A percentile compares a stretch with the other conserved stretches of the same genome.
These are phyloP conservation scores for Catagonus wagneri DNA, from an alignment of 2,113 vertebrate species.

Conservation along the genomic window DNA sequence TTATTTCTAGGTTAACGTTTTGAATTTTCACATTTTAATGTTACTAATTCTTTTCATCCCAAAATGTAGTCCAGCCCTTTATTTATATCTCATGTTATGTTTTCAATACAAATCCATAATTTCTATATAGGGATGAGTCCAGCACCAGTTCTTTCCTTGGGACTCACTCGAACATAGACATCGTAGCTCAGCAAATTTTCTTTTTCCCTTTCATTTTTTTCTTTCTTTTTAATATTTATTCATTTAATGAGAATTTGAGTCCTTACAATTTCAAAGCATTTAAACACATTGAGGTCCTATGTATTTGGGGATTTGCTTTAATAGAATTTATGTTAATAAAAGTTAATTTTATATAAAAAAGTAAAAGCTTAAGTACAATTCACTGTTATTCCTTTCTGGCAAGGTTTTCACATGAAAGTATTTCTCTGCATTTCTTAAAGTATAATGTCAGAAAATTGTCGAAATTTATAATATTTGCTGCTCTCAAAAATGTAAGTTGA, in stretches of 20 bases:
- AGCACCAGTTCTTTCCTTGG: not conserved
- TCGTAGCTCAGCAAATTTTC: not conserved
- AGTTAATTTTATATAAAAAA: constrained; percentile 32
- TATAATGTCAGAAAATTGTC: not conserved
- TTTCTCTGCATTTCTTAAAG: constrained; percentile 38
- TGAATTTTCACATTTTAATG: not conserved
- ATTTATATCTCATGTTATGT: not conserved
- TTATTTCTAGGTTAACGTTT: constrained; percentile 15
- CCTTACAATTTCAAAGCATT: not conserved
- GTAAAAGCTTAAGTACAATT: constrained; percentile 21
- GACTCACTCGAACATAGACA: not conserved
- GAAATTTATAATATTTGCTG: constrained; percentile 36
- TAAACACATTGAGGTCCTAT: not conserved
- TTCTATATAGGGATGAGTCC: not conserved
- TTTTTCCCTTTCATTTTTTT: not conserved
- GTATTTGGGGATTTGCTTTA: not conserved
- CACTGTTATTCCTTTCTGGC: not conserved
- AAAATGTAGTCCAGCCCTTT: not conserved
- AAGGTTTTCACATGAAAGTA: constrained; percentile 3
- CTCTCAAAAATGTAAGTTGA: constrained; percentile 35
- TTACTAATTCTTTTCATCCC: not conserved
- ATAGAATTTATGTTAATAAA: not conserved
- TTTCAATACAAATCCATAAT: not conserved
- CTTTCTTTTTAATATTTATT: constrained; percentile 44
- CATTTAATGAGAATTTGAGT: constrained; percentile 18